Conservation (phyloP, 2,797 vertebrate species). For the Malacoctenus gilli region DNA sequence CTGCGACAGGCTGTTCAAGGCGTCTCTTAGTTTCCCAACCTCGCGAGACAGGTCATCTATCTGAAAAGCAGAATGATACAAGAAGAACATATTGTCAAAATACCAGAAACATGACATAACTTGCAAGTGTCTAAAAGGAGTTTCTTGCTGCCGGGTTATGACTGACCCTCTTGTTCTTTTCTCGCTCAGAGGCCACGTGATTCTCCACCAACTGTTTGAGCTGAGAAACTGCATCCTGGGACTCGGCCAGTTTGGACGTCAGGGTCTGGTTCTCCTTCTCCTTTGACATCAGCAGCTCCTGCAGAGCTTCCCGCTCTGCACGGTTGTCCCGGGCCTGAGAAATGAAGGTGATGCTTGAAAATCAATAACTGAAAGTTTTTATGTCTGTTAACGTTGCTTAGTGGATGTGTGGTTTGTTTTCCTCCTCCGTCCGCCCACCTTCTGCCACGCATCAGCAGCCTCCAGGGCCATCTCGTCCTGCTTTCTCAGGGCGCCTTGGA, state of each 20-base stretch:
- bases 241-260: constrained; percentile 82
- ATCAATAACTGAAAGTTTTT: no score
- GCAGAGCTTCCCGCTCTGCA: constrained; percentile 84
- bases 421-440: constrained; percentile 70
- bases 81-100: no score
- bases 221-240: constrained; percentile 88
- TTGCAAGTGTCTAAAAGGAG: background rate
- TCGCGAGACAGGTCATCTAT: constrained; percentile 94
- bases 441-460: constrained; percentile 85
- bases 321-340: constrained; percentile 83
- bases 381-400: no score
- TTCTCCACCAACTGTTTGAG: constrained; percentile 89
- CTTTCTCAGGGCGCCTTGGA: constrained; percentile 89
- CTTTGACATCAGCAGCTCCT: constrained; percentile 82
- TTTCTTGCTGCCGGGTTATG: background rate
- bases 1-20: constrained; percentile 96
- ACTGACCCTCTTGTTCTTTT: constrained; percentile 95
- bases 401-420: no score
- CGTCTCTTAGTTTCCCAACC: constrained; percentile 93
- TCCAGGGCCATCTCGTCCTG: constrained; percentile 89
- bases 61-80: constrained; percentile 64
- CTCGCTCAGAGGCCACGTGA: constrained; percentile 89
- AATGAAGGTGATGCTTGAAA: background rate
- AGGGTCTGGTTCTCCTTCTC: constrained; percentile 86
- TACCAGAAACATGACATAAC: no score